Base-by-base conservation (phyloP, 2,888 invertebrate genomes). In the Heliconius charithonia region DNA sequence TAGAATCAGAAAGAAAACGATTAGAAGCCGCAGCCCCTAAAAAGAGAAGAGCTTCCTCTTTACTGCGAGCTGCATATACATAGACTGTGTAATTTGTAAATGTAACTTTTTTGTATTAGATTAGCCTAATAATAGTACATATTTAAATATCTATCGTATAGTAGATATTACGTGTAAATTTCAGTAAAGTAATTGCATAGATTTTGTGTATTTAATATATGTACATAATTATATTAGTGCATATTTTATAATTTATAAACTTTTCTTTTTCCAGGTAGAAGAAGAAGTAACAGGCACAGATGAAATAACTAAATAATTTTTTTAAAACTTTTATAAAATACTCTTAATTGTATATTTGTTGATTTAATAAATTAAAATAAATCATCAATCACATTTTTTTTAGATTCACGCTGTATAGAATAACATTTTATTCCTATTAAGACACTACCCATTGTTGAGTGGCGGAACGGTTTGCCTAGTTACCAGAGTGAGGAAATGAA, bases 21-120 rank as follows among this genome's bases (percentile, higher is more conserved):
- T 10, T 84, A 63, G 89, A 90, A 81, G 92, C 87, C 1, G 89
- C 91, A 2, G 89, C 91, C 19, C 92, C 93, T 3, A 93, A 90
- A 85, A 94, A 88, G 84, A 87, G 87, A 82, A 86, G 89, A 16
- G 86, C 92, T 12, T 90, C 91, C 0, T 87, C 87, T 51, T 80
- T 92, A 4, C 84, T 92, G 37, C 87, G 91, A 41, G 88, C 85
- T 62, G 85, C 87, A 22, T 83, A 85, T 67, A 83, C 82, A 70
- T 81, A 78, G 79, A 78, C 73, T 67, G 37, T 59, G 16, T 37
- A 45, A 45, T 69, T 45, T 41, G 25, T 45, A 7, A 69, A 25
- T 22, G 16, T 45, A n/a, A n/a, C n/a, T 32, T 67, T 67, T 25
- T 25, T 41, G 51, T 12, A 67, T 37, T 3, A 25, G 2, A 67